phyloP scores from a whole-genome alignment of 2,113 vertebrate genomes.

The Clarias macrocephalus region DNA sequence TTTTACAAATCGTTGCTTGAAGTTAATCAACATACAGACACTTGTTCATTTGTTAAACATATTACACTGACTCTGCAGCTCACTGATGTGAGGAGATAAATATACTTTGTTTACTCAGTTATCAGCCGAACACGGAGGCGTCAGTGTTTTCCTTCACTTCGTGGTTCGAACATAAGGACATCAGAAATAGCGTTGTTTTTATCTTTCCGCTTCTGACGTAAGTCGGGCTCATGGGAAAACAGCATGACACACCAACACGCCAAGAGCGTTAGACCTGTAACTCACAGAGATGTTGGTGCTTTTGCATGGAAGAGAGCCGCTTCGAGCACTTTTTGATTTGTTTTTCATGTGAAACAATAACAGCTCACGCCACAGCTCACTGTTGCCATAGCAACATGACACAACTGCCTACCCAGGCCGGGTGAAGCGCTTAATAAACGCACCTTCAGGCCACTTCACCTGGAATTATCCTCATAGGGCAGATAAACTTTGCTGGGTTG shows the following conservation, averaged over 20 bases:
- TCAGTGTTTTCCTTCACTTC: not conserved
- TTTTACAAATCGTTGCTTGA: not conserved
- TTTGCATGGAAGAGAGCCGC: not conserved
- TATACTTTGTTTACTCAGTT: not conserved
- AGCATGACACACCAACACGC: not conserved
- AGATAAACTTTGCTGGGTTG: not conserved
- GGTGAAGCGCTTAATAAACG: not conserved
- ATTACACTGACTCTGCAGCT: not conserved
- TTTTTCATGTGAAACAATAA: not conserved
- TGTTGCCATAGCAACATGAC: not conserved
- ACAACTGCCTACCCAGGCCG: not conserved
- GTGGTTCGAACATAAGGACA: not conserved
- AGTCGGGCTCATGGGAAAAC: not conserved
- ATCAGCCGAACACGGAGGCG: not conserved
- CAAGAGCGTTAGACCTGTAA: not conserved
- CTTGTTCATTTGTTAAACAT: not conserved
- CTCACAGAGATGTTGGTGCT: not conserved
- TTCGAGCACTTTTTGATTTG: not conserved
- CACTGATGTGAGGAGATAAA: not conserved
- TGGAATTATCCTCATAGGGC: not conserved
- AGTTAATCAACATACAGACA: not conserved
- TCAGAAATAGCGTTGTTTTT: not conserved
- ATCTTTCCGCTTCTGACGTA: not conserved
- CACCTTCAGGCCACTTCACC: not conserved
- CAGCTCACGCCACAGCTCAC: not conserved